These are phyloP conservation scores for Augochlorella aurata DNA, from an alignment of 2,888 invertebrate species.

Conservation along the genomic window DNA sequence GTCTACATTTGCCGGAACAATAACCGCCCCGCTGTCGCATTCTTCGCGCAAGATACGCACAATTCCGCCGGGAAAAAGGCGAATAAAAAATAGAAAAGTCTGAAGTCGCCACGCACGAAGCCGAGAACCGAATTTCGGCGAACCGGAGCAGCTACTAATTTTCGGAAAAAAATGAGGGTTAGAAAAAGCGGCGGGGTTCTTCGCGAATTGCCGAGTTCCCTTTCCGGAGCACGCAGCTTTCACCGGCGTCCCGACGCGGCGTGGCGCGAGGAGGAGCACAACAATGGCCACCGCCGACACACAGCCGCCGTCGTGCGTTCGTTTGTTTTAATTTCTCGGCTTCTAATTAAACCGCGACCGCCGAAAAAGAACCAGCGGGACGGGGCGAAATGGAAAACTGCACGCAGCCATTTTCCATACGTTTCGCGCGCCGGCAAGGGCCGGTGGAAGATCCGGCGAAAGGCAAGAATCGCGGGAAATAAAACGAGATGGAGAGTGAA, in stretches of 20 bases:
- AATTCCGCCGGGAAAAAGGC: too few species aligned
- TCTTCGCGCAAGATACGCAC: not conserved
- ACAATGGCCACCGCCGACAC: slow-evolving; percentile 45
- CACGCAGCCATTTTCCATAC: slow-evolving; percentile 48
- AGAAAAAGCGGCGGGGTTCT: slow-evolving; percentile 21
- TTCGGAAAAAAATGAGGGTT: slow-evolving; percentile 20
- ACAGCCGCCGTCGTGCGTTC: slow-evolving; percentile 46
- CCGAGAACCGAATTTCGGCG: slow-evolving; percentile 14
- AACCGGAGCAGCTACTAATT: slow-evolving; percentile 40
- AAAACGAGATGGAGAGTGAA: not conserved
- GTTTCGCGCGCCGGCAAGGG: slow-evolving; percentile 21
- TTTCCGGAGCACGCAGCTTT: slow-evolving; percentile 16
- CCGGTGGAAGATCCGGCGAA: not conserved
- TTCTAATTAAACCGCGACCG: slow-evolving; percentile 69
- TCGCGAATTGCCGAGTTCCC: slow-evolving; percentile 45
- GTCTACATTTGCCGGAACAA: not conserved
- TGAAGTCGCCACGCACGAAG: not conserved
- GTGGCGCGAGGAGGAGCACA: slow-evolving; percentile 44
- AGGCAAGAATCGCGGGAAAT: not conserved
- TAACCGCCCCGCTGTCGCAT: not conserved
- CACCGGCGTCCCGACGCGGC: slow-evolving; percentile 30
- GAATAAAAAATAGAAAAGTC: not conserved
- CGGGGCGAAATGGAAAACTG: slow-evolving; percentile 8
- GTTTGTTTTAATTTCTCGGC: slow-evolving; percentile 69
- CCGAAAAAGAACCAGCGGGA: slow-evolving; percentile 45